Percentiles rank a stretch among this genome's conserved stretches.
These are phyloP conservation scores for Molanna angustata DNA, from an alignment of 2,888 invertebrate species.

Conservation along the genomic window DNA sequence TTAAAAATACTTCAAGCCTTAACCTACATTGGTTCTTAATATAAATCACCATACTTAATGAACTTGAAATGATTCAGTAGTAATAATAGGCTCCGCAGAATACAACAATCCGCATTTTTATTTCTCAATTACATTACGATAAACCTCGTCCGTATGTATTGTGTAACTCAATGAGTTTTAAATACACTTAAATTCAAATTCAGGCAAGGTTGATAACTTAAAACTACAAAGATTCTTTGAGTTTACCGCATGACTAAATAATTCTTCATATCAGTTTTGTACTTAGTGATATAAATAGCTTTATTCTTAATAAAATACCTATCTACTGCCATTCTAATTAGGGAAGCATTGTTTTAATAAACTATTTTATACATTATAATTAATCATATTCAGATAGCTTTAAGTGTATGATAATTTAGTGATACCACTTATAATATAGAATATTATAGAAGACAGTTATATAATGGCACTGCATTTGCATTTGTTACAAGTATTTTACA, in stretches of 20 bases:
- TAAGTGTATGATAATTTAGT: conserved; percentile 24
- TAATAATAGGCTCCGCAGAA: too few relatives aligned
- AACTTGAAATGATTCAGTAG: too few relatives aligned
- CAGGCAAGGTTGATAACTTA: conserved; percentile 12
- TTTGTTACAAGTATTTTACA: too few relatives aligned
- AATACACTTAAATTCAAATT: conserved; percentile 1
- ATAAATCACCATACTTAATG: conserved; percentile 28
- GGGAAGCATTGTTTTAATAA: conserved; percentile 25
- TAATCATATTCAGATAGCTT: conserved; percentile 19
- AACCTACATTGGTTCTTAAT: conserved; percentile 25
- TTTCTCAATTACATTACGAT: too few relatives aligned
- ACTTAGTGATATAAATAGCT: conserved; percentile 30
- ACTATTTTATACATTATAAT: conserved; percentile 14
- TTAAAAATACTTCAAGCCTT: conserved; percentile 14
- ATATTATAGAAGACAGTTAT: conserved; percentile 25
- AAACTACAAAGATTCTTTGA: not conserved
- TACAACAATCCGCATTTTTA: too few relatives aligned
- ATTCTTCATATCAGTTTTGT: conserved; percentile 23
- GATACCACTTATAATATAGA: conserved; percentile 23
- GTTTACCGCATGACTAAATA: not conserved
- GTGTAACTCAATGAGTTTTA: too few relatives aligned
- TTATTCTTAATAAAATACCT: conserved; percentile 21
- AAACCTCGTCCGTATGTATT: too few relatives aligned
- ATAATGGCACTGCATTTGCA: conserved; percentile 30
- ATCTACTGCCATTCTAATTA: conserved; percentile 28